A percentile compares a stretch with the other conserved stretches of the same genome.
phyloP scores from a whole-genome alignment of 2,888 invertebrate genomes.

The Eueremaeus valkanovi region DNA sequence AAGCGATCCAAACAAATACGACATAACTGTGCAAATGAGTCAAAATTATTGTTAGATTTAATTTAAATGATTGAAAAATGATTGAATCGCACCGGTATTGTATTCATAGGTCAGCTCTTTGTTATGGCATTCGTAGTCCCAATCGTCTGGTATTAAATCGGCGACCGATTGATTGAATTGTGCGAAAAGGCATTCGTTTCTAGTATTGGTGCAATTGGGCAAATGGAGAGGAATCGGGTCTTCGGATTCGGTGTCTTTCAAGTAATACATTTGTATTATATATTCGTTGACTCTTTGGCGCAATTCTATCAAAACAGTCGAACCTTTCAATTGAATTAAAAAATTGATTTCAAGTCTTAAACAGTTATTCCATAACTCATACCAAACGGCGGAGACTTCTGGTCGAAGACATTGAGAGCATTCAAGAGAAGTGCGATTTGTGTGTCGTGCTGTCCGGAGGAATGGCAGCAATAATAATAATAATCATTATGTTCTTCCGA shows the following conservation, averaged over 20 bases:
- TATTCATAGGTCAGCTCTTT: neutral
- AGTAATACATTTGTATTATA: constrained; percentile 27
- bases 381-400: constrained; percentile 38
- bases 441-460: constrained; percentile 35
- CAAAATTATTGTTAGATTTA: neutral
- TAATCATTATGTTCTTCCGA: neutral
- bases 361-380: neutral
- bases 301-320: constrained; percentile 40
- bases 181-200: neutral
- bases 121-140: constrained; percentile 40
- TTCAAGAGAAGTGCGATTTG: constrained; percentile 37
- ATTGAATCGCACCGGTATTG: neutral
- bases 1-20: constrained; percentile 10
- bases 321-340: constrained; percentile 8
- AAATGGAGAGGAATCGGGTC: constrained; percentile 28
- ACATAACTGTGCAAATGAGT: neutral
- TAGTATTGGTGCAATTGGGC: constrained; percentile 4
- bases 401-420: constrained; percentile 38
- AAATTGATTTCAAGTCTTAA: neutral
- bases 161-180: constrained; percentile 26
- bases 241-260: constrained; percentile 39
- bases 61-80: neutral
- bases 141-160: constrained; percentile 37
- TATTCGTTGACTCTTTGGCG: constrained; percentile 2
- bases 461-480: neutral